Conservation (phyloP, 2,113 vertebrate species). For the Raja brachyura region DNA sequence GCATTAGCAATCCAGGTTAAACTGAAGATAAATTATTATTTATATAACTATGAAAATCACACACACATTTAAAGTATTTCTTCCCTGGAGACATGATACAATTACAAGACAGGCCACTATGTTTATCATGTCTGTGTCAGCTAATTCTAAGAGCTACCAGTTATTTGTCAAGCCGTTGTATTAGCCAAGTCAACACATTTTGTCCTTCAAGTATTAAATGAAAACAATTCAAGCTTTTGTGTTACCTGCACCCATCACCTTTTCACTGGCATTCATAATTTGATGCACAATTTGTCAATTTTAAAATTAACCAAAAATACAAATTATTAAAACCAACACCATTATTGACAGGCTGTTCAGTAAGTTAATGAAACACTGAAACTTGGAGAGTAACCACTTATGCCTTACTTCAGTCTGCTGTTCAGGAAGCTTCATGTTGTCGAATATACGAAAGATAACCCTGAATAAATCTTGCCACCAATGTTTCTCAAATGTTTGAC, state of each 20-base stretch:
- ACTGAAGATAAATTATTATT: too few relatives aligned
- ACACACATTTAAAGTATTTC: not conserved
- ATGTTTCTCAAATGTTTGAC: slow-evolving; percentile 88
- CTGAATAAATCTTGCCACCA: slow-evolving; percentile 98
- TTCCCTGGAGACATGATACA: not conserved
- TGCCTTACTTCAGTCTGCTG: slow-evolving; percentile 83
- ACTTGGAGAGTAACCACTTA: not conserved
- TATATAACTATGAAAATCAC: not conserved
- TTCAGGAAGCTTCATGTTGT: slow-evolving; percentile 97
- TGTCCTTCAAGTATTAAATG: not conserved
- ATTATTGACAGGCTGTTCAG: not conserved
- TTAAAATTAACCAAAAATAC: not conserved
- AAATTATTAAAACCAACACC: not conserved
- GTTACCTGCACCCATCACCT: not conserved
- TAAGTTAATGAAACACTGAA: not conserved
- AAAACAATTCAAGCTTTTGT: not conserved
- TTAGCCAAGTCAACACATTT: not conserved
- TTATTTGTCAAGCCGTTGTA: not conserved
- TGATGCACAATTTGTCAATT: too few relatives aligned
- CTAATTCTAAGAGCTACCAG: not conserved
- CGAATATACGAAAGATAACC: slow-evolving; percentile 93
- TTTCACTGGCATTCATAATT: not conserved
- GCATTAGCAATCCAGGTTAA: too few relatives aligned
- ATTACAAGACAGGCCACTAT: not conserved
- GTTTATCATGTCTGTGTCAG: not conserved